Evolutionary conservation across 2,113 vertebrate species (phyloP).

Genomic region (Uropsilus gracilis): DNA sequence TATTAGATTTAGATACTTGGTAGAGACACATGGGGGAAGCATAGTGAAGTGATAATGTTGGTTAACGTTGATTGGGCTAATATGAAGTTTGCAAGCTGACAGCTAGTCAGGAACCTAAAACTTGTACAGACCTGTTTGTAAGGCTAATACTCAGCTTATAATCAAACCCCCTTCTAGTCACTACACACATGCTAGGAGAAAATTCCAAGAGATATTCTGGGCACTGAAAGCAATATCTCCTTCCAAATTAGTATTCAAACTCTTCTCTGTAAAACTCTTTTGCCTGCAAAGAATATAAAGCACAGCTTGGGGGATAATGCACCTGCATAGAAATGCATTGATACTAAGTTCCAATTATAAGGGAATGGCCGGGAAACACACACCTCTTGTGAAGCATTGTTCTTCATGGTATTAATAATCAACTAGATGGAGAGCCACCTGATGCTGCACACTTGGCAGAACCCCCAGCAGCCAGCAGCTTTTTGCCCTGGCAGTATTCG

Average conservation of each 20-base stretch:
- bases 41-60: not conserved
- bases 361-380: slow-evolving; percentile 60
- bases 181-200: not conserved
- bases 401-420: slow-evolving; percentile 79
- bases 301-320: not conserved
- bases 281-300: slow-evolving; percentile 68
- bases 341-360: slow-evolving; percentile 67
- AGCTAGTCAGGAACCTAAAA: not conserved
- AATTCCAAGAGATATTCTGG: not conserved
- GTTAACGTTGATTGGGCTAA: not conserved
- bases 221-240: slow-evolving; percentile 10
- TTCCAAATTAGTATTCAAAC: slow-evolving; percentile 54
- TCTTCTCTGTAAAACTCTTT: slow-evolving; percentile 37
- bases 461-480: slow-evolving; percentile 52
- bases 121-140: not conserved
- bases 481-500: slow-evolving; percentile 52
- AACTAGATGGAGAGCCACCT: slow-evolving; percentile 79
- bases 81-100: not conserved
- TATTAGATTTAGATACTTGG: not conserved
- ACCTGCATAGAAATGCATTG: slow-evolving; percentile 59
- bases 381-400: slow-evolving; percentile 68
- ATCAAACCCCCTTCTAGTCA: not conserved
- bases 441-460: slow-evolving; percentile 70
- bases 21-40: not conserved
- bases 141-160: not conserved